Conservation (phyloP, 2,797 vertebrate species). For the Lithobates sylvaticus region DNA sequence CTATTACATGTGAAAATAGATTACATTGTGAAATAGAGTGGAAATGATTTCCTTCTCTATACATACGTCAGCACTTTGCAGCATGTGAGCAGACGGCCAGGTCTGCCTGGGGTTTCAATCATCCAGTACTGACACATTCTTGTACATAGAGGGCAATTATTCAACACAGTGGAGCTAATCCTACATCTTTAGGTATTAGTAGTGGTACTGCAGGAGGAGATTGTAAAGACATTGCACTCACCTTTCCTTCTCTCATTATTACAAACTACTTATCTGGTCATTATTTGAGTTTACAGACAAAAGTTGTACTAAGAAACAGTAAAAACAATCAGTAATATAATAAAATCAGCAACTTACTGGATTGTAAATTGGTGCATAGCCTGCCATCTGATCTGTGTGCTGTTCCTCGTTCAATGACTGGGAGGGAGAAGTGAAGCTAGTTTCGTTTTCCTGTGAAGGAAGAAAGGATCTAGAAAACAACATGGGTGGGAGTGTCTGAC, state of each 20-base stretch:
- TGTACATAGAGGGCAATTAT: no score
- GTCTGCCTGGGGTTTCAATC: no score
- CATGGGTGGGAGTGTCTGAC: not conserved
- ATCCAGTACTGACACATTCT: no score
- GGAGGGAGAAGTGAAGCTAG: not conserved
- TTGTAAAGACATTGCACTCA: not conserved
- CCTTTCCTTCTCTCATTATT: no score
- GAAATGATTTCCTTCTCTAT: no score
- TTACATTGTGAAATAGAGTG: no score
- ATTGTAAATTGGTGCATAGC: constrained; percentile 44
- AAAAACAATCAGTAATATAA: not conserved
- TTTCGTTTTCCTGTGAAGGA: constrained; percentile 35
- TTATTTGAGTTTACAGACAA: not conserved
- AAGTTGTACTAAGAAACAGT: not conserved
- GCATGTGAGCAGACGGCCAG: no score
- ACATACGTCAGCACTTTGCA: no score
- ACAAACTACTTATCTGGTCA: not conserved
- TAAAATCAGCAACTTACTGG: constrained; percentile 23
- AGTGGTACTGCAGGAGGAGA: no score
- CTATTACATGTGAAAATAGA: no score
- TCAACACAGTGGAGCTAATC: no score
- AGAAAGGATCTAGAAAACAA: not conserved
- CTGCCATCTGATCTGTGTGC: constrained; percentile 17
- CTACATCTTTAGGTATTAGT: no score
- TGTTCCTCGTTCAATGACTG: not conserved